Evolutionary conservation across 1,140 invertebrate species (phyloP).

Genomic region (Lasioglossum albipes): DNA sequence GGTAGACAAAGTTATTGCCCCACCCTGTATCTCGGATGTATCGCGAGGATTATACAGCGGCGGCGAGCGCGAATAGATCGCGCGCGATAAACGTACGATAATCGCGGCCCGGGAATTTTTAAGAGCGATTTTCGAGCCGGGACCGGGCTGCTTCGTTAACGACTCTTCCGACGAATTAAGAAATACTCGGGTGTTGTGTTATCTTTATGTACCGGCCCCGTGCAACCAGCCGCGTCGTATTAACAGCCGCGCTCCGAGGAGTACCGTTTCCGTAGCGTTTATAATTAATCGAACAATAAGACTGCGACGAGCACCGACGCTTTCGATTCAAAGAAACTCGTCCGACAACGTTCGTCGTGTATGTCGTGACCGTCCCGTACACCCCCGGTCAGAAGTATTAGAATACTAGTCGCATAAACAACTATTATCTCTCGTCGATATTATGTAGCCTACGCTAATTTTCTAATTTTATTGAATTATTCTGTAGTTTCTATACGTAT

Average conservation of each 20-base stretch:
- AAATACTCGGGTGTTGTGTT: slow-evolving; percentile 45
- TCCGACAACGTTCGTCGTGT: not conserved
- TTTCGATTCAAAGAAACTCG: not conserved
- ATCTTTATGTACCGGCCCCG: slow-evolving; percentile 36
- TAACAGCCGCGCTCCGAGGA: not conserved
- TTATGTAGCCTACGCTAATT: too few relatives aligned
- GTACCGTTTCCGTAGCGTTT: slow-evolving; percentile 1
- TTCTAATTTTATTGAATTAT: too few relatives aligned
- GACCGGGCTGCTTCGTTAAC: slow-evolving; percentile 27
- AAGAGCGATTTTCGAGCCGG: slow-evolving; percentile 42
- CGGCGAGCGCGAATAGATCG: slow-evolving; percentile 54
- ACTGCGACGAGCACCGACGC: not conserved
- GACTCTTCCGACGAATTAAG: slow-evolving; percentile 56
- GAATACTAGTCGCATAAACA: too few relatives aligned
- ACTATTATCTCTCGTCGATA: too few relatives aligned
- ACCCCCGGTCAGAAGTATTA: too few relatives aligned
- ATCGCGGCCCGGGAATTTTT: slow-evolving; percentile 54
- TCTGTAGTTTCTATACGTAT: too few relatives aligned
- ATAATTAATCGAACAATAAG: slow-evolving; percentile 24
- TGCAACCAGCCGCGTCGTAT: slow-evolving; percentile 3
- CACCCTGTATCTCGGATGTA: slow-evolving; percentile 27
- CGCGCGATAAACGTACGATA: slow-evolving; percentile 55
- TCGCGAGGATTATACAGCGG: slow-evolving; percentile 45
- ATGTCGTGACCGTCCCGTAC: too few relatives aligned
- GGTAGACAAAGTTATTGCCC: too few relatives aligned